These are phyloP conservation scores for Antrozous pallidus DNA, from an alignment of 2,797 vertebrate species.

Conservation along the genomic window DNA sequence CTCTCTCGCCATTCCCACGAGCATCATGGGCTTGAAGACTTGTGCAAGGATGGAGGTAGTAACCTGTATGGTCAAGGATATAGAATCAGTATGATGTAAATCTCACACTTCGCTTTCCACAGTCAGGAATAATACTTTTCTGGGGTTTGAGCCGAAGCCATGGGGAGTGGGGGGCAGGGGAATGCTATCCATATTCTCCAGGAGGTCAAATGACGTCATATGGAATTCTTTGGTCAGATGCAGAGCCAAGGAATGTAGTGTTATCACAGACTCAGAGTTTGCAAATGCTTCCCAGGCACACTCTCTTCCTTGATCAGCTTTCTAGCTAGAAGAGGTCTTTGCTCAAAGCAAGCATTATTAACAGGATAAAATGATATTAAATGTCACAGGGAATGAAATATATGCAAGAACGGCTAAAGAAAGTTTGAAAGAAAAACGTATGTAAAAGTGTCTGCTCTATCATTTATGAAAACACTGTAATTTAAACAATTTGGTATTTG, in stretches of 20 bases:
- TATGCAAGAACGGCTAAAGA: not conserved
- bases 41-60: not conserved
- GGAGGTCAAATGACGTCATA: slow-evolving; percentile 4
- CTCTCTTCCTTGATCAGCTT: not conserved
- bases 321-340: not conserved
- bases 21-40: not conserved
- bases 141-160: not conserved
- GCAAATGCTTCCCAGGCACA: not conserved
- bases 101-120: not conserved
- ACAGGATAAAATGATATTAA: not conserved
- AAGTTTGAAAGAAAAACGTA: not conserved
- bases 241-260: not conserved
- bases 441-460: not conserved
- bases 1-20: not conserved
- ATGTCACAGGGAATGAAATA: not conserved
- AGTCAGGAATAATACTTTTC: not conserved
- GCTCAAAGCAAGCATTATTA: not conserved
- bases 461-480: not conserved
- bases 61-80: not conserved
- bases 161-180: no score
- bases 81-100: not conserved
- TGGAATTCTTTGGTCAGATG: not conserved
- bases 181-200: not conserved
- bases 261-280: not conserved
- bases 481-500: not conserved